Evolutionary conservation across 2,888 invertebrate genomes (phyloP), one percentile per base, ranked within the genome.

Genomic region (Andrena camellia): DNA sequence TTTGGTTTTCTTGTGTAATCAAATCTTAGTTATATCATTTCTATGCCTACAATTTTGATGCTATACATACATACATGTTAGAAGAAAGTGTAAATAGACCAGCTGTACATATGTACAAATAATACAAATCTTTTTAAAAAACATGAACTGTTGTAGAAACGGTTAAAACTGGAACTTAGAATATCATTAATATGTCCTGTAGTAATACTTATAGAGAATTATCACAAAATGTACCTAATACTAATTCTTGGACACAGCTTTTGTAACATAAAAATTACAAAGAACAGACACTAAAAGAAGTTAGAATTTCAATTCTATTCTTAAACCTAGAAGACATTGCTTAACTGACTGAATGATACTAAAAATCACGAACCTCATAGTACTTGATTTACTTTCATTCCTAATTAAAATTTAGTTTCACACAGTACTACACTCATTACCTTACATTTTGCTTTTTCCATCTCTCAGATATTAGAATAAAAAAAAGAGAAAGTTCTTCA

Each of bases 1-100:
- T 5, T 42, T 64, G 48, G 31, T 23, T 70, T 60, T n/a, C 50
- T 64, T 60, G 69, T 60, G 64, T 50, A 77, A 70, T 70, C 23
- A 31, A 23, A 62, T 50, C 7, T 78, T 23, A 68, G 6, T 57
- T n/a, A 20, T 59, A 63, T n/a, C 26, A 23, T n/a, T 33, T n/a
- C 13, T 52, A 69, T 42, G 35, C n/a, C 64, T 79, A 80, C 20
- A 60, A 42, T 35, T 29, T 35, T 8, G 13, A 52, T 26, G 8
- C 29, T 63, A 17, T 33, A 26, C 50, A 7, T 59, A 29, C 52
- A 59, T 78, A 26, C 54, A 63, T 23, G 31, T 20, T 70, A 77
- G 26, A 42, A 78, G 33, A 10, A 10, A 29, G 17, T 17, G 26
- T 23, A 7, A 52, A 35, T 23, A 54, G 23, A 54, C 23, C 54